Base-by-base conservation (phyloP, 2,113 vertebrate species). In the Cyanoderma ruficeps region DNA sequence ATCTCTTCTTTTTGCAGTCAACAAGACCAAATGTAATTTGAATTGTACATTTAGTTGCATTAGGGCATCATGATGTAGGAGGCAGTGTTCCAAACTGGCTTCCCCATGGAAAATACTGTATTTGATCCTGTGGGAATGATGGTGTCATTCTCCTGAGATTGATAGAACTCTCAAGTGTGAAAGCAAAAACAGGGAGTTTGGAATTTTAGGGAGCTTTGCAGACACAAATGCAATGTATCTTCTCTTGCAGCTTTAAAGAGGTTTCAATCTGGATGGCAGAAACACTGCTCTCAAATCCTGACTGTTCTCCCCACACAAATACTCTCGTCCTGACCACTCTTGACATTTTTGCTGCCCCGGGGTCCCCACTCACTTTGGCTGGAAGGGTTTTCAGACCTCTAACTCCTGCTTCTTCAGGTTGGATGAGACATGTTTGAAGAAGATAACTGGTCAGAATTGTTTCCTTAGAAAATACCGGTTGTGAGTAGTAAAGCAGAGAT, bases 151-250 rank as follows among this genome's bases (percentile, higher is more conserved):
- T 67, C 19, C 10, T 46, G 7, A 52, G 39, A 60, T 21, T 75
- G 52, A 52, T 9, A 53, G 28, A 37, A 52, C 5, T n/a, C 28
- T 81, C 37, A 52, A 59, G 15, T 0, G 0, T 52, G 44, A 44
- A 39, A 56, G n/a, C 28, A 24, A 24, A 46, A 52, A 39, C 21
- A 4, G 11, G 7, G 37, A 74, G 16, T 11, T 60, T 59, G 69
- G 60, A 46, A 30, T 74, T 16, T 59, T 67, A 25, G 24, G 28
- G 33, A 82, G 15, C 16, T 67, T 50, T 82, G 33, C 33, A n/a
- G 28, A 39, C 39, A 74, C 33, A 67, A n/a, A 50, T 46, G n/a
- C 33, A 67, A 10, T 60, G 13, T 75, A 20, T 75, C 13, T 89
- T 67, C 52, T 69, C 23, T 19, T 82, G 33, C 39, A 60, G 1